These are phyloP conservation scores for Sarotherodon lohbergeri DNA, from an alignment of 2,113 vertebrate genomes.

Conservation along the genomic window DNA sequence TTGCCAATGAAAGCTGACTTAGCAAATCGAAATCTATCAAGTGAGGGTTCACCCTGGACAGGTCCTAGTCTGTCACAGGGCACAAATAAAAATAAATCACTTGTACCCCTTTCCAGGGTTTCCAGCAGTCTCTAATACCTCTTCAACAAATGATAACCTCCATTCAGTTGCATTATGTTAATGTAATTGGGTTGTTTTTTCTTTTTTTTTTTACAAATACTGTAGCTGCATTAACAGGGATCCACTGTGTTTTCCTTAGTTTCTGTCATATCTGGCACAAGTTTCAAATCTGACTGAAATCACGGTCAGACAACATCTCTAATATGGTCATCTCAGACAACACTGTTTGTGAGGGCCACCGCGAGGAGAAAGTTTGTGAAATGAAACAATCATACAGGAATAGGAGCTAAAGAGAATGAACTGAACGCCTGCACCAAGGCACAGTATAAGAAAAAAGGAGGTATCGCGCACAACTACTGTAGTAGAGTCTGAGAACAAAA, in stretches of 20 bases:
- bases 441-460: background rate
- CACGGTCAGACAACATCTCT: background rate
- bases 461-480: background rate
- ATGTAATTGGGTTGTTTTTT: background rate
- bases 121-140: background rate
- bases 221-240: background rate
- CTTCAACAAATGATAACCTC: background rate
- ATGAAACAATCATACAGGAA: background rate
- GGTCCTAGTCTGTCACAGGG: background rate
- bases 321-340: background rate
- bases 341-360: background rate
- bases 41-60: background rate
- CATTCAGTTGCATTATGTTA: background rate
- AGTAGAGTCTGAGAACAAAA: background rate
- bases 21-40: background rate
- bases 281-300: background rate
- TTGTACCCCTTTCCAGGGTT: background rate
- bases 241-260: background rate
- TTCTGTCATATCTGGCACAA: background rate
- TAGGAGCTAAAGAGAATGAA: background rate
- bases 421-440: background rate
- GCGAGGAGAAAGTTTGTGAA: background rate
- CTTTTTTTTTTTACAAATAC: background rate
- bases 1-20: background rate
- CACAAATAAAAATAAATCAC: background rate